A percentile compares a stretch with the other conserved stretches of the same genome.
phyloP scores from a whole-genome alignment of 1,140 invertebrate species.

The Globodera ellingtonae region DNA sequence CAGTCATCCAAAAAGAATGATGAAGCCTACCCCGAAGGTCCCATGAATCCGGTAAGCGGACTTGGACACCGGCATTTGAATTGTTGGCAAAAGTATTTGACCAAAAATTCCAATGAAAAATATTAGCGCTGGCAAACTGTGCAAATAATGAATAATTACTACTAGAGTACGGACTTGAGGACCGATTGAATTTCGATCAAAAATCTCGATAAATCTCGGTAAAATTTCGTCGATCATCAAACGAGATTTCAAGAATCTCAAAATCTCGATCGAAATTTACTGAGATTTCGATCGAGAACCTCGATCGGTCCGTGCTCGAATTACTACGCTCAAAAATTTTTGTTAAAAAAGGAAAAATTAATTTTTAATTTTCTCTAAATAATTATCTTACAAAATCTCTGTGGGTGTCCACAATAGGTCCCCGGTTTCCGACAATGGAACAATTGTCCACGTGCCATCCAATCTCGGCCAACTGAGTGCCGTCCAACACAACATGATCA shows the following conservation, averaged over 20 bases:
- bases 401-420: constrained; percentile 79
- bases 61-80: constrained; percentile 78
- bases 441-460: constrained; percentile 76
- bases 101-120: constrained; percentile 88
- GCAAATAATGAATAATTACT: neutral
- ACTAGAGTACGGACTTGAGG: too few relatives aligned
- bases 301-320: too few relatives aligned
- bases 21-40: constrained; percentile 91
- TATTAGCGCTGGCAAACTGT: constrained; percentile 81
- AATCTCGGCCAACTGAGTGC: constrained; percentile 70
- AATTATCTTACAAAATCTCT: constrained; percentile 73
- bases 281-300: too few relatives aligned
- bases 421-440: constrained; percentile 78
- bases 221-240: too few relatives aligned
- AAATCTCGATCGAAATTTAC: too few relatives aligned
- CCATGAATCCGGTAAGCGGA: constrained; percentile 87
- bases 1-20: constrained; percentile 76
- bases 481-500: constrained; percentile 66
- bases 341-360: too few relatives aligned
- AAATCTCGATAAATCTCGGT: too few relatives aligned
- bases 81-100: constrained; percentile 86
- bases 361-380: too few relatives aligned
- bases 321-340: too few relatives aligned
- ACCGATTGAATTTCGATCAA: too few relatives aligned
- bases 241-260: too few relatives aligned